Evolutionary conservation across 1,140 invertebrate species (phyloP), one percentile per base, ranked within the genome.

Genomic region (Cardiocondyla obscurior): DNA sequence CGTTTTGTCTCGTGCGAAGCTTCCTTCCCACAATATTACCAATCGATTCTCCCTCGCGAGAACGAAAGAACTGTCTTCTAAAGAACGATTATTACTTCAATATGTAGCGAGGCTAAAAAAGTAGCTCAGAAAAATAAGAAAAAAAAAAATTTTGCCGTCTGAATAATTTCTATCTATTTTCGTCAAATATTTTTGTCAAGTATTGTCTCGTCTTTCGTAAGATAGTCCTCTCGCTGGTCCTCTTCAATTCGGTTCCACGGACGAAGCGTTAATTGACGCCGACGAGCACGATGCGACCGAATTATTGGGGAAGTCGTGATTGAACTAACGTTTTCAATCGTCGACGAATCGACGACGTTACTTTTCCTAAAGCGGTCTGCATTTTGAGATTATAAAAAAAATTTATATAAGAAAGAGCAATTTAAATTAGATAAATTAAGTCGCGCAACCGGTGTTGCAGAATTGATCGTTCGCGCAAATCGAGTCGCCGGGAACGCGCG

Each of bases 271-370:
- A 42, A 53, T 77, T 30, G 19, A 64, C 57, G 46, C 60, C 74
- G 60, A 65, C 39, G n/a, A 53, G 28, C 33, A 44, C 46, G 62
- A 42, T n/a, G 62, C 62, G 62, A 79, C 53, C 49, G 12, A 79
- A 12, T 69, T 69, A 64, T 36, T 53, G 60, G 46, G 74, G 62
- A 79, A 79, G 74, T 79, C 10, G n/a, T n/a, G 60, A 65, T 4
- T 55, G 12, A 67, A 55, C n/a, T 16, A 53, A 79, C 44, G 19
- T 67, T n/a, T 53, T 28, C 33, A 16, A 53, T 42, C 57, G 30
- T 46, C 42, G 73, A 33, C 72, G n/a, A 74, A 49, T 62, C 57
- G 72, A 22, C 70, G 28, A 74, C 53, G 0, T 14, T 22, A 14
- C 33, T 57, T 16, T 19, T 28, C 30, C n/a, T 16, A 49, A 72